Conservation (phyloP, 2,888 invertebrate species). For the Tromatobia lineatoria region DNA sequence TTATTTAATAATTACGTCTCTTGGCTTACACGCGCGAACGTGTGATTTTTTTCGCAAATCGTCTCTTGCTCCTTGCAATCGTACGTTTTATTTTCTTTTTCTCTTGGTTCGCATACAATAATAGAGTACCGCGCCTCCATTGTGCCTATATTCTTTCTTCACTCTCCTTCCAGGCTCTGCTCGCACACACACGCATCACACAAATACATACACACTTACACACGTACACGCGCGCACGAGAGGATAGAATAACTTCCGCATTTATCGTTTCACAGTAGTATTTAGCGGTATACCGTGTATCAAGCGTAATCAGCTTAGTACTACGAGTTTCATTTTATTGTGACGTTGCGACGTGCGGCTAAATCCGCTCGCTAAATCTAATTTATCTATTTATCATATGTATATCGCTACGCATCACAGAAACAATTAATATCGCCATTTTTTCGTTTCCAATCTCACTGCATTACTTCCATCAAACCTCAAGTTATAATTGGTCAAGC, state of each 20-base stretch:
- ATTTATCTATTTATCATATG: not conserved
- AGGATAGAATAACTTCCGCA: constrained; percentile 21
- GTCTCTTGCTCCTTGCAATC: not conserved
- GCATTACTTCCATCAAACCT: constrained; percentile 33
- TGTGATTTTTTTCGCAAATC: constrained; percentile 23
- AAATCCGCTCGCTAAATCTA: constrained; percentile 22
- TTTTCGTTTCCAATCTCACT: not conserved
- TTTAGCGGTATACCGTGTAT: constrained; percentile 24
- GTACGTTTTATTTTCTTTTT: not conserved
- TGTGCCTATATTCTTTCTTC: constrained; percentile 10
- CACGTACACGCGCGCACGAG: not conserved
- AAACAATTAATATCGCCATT: constrained; percentile 38
- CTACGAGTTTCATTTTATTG: constrained; percentile 30
- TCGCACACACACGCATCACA: too few relatives aligned
- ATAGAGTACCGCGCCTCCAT: not conserved
- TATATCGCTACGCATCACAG: constrained; percentile 33
- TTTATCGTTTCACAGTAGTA: constrained; percentile 23
- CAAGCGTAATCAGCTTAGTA: constrained; percentile 32
- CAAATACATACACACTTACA: too few relatives aligned
- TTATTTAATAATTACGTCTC: constrained; percentile 25
- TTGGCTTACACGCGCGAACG: constrained; percentile 7
- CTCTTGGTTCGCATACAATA: constrained; percentile 12
- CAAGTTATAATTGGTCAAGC: constrained; percentile 73
- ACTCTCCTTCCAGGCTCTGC: not conserved
- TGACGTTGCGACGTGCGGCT: constrained; percentile 24